A percentile compares a stretch with the other conserved stretches of the same genome.
These are phyloP conservation scores for Eudasyphora cyanicolor DNA, from an alignment of 2,888 invertebrate species.

Conservation along the genomic window DNA sequence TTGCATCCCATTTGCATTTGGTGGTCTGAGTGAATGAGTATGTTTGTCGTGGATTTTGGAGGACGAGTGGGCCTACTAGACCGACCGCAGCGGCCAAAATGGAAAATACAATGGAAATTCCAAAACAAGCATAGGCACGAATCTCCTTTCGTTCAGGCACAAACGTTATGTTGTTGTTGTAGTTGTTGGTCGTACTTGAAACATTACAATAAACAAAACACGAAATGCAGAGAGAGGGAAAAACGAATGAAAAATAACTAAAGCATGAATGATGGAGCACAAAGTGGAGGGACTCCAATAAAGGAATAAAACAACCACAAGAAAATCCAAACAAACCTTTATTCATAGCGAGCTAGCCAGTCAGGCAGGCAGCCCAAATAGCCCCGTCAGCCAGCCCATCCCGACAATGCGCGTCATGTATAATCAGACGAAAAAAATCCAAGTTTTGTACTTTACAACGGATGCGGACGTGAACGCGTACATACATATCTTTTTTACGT, in stretches of 20 bases:
- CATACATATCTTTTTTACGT: slow-evolving; percentile 38
- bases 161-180: neutral
- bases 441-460: slow-evolving; percentile 65
- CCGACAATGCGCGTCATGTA: neutral
- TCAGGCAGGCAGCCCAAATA: neutral
- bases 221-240: no score
- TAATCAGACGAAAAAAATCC: slow-evolving; percentile 65
- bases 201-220: slow-evolving; percentile 53
- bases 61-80: slow-evolving; percentile 35
- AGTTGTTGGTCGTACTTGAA: slow-evolving; percentile 41
- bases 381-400: neutral
- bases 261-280: slow-evolving; percentile 27
- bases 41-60: neutral
- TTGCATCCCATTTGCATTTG: neutral
- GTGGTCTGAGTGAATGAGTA: neutral
- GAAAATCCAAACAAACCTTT: slow-evolving; percentile 19
- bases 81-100: slow-evolving; percentile 26
- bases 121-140: slow-evolving; percentile 53
- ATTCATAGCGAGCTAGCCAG: neutral
- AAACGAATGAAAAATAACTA: no score
- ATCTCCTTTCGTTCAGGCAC: slow-evolving; percentile 32
- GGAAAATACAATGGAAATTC: slow-evolving; percentile 35
- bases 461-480: slow-evolving; percentile 54
- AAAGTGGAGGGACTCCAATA: slow-evolving; percentile 19
- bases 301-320: slow-evolving; percentile 36